These are phyloP conservation scores for Cylindroiulus punctatus DNA, from an alignment of 2,888 invertebrate genomes.

Conservation along the genomic window DNA sequence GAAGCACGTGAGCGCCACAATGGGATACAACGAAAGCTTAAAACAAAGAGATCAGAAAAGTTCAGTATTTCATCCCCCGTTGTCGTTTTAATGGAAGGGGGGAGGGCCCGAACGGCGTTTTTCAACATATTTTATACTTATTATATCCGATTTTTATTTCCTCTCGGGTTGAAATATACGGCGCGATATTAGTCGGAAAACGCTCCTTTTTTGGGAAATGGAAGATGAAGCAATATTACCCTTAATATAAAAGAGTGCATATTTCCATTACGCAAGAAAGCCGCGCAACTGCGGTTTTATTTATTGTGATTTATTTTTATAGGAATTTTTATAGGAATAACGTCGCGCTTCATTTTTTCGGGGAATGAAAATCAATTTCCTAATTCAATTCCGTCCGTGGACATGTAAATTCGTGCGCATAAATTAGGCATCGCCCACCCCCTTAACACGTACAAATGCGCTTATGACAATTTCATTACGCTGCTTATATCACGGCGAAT, in stretches of 20 bases:
- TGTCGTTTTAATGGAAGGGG: slow-evolving; percentile 39
- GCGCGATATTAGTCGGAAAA: slow-evolving; percentile 26
- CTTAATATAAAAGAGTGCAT: slow-evolving; percentile 45
- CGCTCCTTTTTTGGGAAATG: slow-evolving; percentile 31
- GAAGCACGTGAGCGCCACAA: not conserved
- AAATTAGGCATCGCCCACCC: not conserved
- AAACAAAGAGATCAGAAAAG: not conserved
- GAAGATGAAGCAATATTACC: slow-evolving; percentile 43
- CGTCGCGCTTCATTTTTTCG: slow-evolving; percentile 5
- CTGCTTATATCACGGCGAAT: not conserved
- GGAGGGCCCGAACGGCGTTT: not conserved
- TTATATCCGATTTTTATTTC: slow-evolving; percentile 26
- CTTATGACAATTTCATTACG: slow-evolving; percentile 22
- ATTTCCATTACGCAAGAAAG: slow-evolving; percentile 37
- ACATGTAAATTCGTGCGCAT: slow-evolving; percentile 20
- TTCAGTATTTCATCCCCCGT: not conserved
- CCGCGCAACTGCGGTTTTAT: slow-evolving; percentile 13
- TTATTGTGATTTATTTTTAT: slow-evolving; percentile 40
- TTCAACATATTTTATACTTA: slow-evolving; percentile 33
- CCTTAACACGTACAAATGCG: slow-evolving; percentile 37
- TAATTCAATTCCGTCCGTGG: not conserved
- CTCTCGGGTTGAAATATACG: slow-evolving; percentile 5
- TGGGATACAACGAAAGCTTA: not conserved
- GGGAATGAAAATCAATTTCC: slow-evolving; percentile 28
- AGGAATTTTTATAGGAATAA: slow-evolving; percentile 5